Conservation (phyloP, 64 coral and sea anemone genomes). For the Orbicella faveolata region DNA sequence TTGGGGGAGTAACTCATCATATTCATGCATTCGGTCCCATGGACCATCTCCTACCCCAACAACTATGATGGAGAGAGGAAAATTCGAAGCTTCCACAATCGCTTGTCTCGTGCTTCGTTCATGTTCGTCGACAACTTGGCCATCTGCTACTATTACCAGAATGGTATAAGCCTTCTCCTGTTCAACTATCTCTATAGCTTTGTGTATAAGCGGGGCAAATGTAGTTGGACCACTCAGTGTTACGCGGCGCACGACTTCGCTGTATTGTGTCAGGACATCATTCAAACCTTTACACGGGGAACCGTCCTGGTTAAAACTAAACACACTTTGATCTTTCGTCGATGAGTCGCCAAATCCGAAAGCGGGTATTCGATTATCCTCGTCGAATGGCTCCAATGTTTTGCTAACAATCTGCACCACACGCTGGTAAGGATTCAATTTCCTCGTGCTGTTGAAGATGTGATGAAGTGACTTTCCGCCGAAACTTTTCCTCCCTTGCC, state of each 20-base stretch:
- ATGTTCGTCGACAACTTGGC: constrained; percentile 90
- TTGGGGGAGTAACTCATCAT: constrained; percentile 80
- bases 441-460: constrained; percentile 69
- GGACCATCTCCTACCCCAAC: constrained; percentile 98
- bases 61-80: constrained; percentile 85
- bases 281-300: constrained; percentile 85
- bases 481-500: constrained; percentile 94
- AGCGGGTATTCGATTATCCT: constrained; percentile 86
- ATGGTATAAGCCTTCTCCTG: constrained; percentile 67
- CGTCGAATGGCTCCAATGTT: constrained; percentile 91
- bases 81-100: constrained; percentile 91
- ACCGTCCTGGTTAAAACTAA: constrained; percentile 65
- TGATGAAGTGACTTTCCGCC: constrained; percentile 81
- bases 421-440: constrained; percentile 88
- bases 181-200: constrained; percentile 89
- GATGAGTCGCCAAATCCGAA: constrained; percentile 86
- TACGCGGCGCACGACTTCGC: constrained; percentile 67
- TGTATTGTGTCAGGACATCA: constrained; percentile 78
- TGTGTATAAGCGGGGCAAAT: constrained; percentile 93
- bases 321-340: constrained; percentile 92
- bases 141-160: constrained; percentile 93
- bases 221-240: constrained; percentile 92
- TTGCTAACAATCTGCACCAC: constrained; percentile 84
- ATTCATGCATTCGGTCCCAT: constrained; percentile 95
- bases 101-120: constrained; percentile 73